Evolutionary conservation across 1,140 invertebrate species (phyloP).

Genomic region (Cyphomyrmex costatus): DNA sequence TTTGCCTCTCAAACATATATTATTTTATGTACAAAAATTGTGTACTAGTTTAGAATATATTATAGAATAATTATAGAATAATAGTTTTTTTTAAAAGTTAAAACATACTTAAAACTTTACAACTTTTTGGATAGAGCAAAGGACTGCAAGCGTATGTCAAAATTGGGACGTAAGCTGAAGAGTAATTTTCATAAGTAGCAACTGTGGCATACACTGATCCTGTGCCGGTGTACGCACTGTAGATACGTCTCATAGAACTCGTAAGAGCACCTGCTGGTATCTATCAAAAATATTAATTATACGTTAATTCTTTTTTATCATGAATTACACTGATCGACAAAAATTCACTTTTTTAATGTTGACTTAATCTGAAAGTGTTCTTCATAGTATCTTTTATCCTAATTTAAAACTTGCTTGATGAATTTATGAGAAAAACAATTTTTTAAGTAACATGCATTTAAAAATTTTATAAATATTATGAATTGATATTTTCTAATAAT

Average conservation of each 20-base stretch:
- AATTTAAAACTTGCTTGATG: no score
- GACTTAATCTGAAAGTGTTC: no score
- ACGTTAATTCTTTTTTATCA: background rate
- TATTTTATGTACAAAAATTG: no score
- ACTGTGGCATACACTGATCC: constrained; percentile 89
- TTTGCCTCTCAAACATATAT: no score
- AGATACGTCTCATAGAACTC: constrained; percentile 85
- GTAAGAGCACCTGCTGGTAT: constrained; percentile 69
- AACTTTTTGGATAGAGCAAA: constrained; percentile 82
- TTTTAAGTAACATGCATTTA: no score
- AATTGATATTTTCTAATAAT: no score
- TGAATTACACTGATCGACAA: no score
- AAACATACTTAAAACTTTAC: constrained; percentile 85
- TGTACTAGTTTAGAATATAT: no score
- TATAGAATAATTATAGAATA: background rate
- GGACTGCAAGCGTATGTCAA: constrained; percentile 90
- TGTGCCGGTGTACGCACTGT: constrained; percentile 89
- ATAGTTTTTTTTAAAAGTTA: background rate
- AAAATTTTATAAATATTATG: no score
- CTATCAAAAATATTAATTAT: constrained; percentile 70
- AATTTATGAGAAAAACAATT: no score
- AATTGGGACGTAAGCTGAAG: constrained; percentile 90
- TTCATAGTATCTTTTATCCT: no score
- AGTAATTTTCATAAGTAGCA: constrained; percentile 85
- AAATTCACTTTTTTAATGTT: no score